These are phyloP conservation scores for Venustaconcha ellipsiformis DNA, from an alignment of 1,140 invertebrate species.

Conservation along the genomic window DNA sequence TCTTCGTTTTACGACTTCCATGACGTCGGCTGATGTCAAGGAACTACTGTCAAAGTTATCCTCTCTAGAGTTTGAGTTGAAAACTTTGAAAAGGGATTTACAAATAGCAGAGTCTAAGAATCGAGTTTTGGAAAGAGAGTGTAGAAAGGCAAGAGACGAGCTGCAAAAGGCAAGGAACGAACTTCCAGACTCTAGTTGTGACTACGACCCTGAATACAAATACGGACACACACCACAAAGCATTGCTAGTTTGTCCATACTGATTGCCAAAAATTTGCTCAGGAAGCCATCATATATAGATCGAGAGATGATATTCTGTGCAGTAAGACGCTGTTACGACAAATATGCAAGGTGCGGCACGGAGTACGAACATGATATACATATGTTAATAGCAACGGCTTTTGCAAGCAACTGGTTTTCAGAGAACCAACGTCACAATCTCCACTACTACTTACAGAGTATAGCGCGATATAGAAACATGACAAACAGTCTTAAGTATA, in stretches of 20 bases:
- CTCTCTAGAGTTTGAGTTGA: conserved; percentile 49
- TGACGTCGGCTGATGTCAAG: conserved; percentile 34
- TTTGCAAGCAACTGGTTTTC: conserved; percentile 64
- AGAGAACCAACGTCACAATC: conserved; percentile 43
- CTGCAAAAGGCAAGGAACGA: conserved; percentile 48
- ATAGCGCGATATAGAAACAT: conserved; percentile 45
- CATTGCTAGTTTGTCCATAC: conserved; percentile 53
- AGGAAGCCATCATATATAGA: conserved; percentile 57
- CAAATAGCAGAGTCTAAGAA: conserved; percentile 55
- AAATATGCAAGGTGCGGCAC: conserved; percentile 42
- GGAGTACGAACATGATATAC: conserved; percentile 56
- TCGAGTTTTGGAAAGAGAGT: conserved; percentile 47
- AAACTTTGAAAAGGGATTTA: conserved; percentile 49
- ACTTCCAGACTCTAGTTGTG: conserved; percentile 44
- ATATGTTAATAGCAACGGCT: conserved; percentile 64
- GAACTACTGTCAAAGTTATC: conserved; percentile 48
- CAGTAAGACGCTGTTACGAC: conserved; percentile 54
- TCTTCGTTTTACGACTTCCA: conserved; percentile 18
- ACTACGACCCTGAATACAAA: conserved; percentile 56
- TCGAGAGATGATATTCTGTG: conserved; percentile 49
- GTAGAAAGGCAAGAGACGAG: conserved; percentile 46
- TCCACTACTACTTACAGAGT: conserved; percentile 58
- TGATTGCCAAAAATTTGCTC: conserved; percentile 55
- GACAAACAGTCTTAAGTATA: conserved; percentile 9
- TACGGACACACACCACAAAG: conserved; percentile 55